phyloP scores from a whole-genome alignment of 2,113 vertebrate genomes.

The Hymenochirus boettgeri region DNA sequence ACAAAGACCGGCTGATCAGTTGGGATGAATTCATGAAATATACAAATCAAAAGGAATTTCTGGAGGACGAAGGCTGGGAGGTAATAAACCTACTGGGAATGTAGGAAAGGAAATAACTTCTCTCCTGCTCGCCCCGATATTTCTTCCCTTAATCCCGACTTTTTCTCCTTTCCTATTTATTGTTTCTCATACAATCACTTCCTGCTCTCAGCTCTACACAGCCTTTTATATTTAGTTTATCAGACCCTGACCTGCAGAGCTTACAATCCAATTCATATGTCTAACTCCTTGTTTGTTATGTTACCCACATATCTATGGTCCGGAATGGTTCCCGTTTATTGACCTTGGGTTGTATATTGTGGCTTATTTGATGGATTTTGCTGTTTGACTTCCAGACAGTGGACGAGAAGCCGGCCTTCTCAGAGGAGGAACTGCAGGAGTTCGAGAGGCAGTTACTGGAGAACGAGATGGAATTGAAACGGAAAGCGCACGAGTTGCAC shows the following conservation, averaged over 20 bases:
- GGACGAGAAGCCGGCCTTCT: constrained; percentile 88
- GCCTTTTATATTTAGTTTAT: too few species aligned
- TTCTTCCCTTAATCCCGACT: neutral
- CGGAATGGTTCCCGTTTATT: too few species aligned
- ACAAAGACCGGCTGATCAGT: constrained; percentile 88
- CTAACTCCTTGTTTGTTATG: too few species aligned
- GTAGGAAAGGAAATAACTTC: too few species aligned
- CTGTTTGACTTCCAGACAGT: constrained; percentile 74
- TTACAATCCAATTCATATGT: too few species aligned
- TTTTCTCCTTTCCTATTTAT: neutral
- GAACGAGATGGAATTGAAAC: constrained; percentile 80
- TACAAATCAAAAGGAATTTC: constrained; percentile 89
- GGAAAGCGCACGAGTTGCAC: constrained; percentile 78
- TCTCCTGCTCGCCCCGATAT: too few species aligned
- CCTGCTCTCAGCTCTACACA: neutral
- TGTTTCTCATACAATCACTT: neutral
- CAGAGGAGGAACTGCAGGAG: constrained; percentile 86
- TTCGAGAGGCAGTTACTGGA: constrained; percentile 83
- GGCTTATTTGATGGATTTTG: too few species aligned
- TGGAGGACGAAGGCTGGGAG: constrained; percentile 98
- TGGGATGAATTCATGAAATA: constrained; percentile 86
- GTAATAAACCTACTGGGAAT: constrained; percentile 55
- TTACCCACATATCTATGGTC: too few species aligned
- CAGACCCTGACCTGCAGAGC: too few species aligned
- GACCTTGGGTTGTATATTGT: too few species aligned